These are phyloP conservation scores for Oceanodroma tethys DNA, from an alignment of 2,113 vertebrate species.

Conservation along the genomic window DNA sequence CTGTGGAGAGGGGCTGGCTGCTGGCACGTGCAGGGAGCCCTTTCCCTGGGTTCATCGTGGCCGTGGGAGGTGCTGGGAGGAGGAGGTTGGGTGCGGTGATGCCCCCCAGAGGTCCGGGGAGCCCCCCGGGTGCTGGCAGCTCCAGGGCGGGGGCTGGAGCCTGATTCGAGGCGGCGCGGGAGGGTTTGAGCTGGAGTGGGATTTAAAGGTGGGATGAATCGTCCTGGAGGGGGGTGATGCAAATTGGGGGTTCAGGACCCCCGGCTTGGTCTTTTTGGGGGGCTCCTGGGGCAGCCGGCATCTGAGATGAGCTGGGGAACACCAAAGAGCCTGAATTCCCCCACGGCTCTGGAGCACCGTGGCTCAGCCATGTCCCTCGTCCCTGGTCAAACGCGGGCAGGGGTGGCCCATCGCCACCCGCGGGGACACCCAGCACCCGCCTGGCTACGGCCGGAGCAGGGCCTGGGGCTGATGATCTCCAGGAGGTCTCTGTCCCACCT, in stretches of 20 bases:
- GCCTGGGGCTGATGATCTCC: neutral
- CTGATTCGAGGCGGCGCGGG: neutral
- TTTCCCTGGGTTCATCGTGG: neutral
- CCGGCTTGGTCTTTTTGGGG: neutral
- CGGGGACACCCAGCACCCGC: accelerated
- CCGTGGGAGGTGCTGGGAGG: neutral
- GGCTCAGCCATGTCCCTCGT: neutral
- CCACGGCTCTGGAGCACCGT: accelerated
- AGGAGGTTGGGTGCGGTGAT: too few relatives aligned
- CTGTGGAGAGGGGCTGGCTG: accelerated
- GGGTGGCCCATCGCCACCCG: accelerated
- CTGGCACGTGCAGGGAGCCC: neutral
- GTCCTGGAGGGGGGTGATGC: neutral
- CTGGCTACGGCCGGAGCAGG: neutral
- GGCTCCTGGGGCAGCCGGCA: too few relatives aligned
- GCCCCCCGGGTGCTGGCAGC: neutral
- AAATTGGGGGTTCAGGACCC: neutral
- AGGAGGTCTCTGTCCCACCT: neutral
- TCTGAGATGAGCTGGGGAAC: neutral
- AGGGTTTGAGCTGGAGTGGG: too few relatives aligned
- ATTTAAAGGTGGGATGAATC: too few relatives aligned
- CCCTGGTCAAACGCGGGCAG: accelerated
- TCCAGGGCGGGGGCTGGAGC: neutral
- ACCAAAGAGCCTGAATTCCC: too few relatives aligned
- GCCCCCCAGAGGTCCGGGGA: too few relatives aligned